Evolutionary conservation across 2,797 vertebrate species (phyloP).

Genomic region (Perdix hodgsoniae): DNA sequence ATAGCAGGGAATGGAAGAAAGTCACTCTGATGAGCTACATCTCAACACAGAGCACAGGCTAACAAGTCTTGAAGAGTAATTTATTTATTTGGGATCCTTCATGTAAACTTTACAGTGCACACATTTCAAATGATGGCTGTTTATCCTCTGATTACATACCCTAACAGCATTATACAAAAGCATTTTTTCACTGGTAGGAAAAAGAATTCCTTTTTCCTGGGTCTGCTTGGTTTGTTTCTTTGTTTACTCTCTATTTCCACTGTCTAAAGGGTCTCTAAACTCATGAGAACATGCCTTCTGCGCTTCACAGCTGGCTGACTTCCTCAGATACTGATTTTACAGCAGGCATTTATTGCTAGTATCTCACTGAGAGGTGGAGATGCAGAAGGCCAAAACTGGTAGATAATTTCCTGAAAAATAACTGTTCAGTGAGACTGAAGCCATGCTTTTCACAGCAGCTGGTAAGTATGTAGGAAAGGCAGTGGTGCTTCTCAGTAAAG

Average conservation of each 20-base stretch:
- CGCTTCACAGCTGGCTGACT: neutral
- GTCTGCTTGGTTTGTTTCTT: neutral
- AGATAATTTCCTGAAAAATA: neutral
- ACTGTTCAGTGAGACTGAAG: neutral
- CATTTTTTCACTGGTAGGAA: neutral
- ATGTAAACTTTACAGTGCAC: neutral
- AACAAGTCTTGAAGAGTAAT: neutral
- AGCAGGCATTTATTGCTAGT: neutral
- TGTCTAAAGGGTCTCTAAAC: neutral
- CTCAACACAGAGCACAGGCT: neutral
- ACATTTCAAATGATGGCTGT: neutral
- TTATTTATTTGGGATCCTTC: neutral
- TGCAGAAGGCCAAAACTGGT: neutral
- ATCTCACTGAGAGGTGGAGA: neutral
- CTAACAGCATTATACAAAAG: neutral
- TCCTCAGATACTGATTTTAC: slow-evolving; percentile 25
- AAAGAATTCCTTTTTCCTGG: neutral
- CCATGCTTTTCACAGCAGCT: neutral
- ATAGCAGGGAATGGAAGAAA: neutral
- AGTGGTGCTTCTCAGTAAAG: neutral
- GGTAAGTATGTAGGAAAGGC: neutral
- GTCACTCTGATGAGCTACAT: neutral
- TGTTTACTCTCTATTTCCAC: neutral
- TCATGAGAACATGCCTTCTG: neutral
- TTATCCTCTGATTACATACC: neutral